These are phyloP conservation scores for Tringa solitaria DNA, from an alignment of 2,113 vertebrate genomes.

Conservation along the genomic window DNA sequence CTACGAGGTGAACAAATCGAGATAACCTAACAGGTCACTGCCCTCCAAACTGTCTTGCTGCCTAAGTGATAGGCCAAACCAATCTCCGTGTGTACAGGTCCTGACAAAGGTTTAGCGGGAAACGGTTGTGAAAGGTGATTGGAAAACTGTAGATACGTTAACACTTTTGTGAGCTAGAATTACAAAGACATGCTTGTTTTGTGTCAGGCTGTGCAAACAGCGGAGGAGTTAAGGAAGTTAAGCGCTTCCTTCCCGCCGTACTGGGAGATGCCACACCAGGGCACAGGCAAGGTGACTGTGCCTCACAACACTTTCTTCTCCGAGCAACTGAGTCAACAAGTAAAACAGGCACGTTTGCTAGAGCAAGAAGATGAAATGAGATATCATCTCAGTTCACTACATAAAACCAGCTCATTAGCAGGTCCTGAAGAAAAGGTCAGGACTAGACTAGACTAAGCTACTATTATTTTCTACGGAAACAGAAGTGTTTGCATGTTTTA, in stretches of 20 bases:
- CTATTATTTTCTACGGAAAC: not conserved
- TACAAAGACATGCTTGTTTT: not conserved
- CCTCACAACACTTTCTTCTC: not conserved
- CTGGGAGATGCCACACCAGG: not conserved
- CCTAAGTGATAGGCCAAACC: rapidly evolving
- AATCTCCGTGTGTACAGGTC: rapidly evolving
- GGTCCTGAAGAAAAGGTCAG: not conserved
- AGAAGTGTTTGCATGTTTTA: not conserved
- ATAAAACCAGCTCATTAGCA: not conserved
- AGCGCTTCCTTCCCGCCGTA: not conserved
- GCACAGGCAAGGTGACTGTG: not conserved
- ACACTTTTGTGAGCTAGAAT: not conserved
- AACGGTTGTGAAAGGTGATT: not conserved
- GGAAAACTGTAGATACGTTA: not conserved
- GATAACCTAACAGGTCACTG: not conserved
- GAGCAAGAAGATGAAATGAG: not conserved
- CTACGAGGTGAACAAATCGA: rapidly evolving
- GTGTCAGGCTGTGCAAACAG: not conserved
- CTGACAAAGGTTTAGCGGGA: not conserved
- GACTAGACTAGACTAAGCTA: not conserved
- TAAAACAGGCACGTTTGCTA: not conserved
- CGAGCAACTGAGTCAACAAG: not conserved
- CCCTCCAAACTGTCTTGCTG: not conserved
- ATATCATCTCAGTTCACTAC: rapidly evolving
- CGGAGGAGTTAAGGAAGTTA: not conserved